Evolutionary conservation across 2,888 invertebrate species (phyloP).

Genomic region (Rotaria magnacalcarata): DNA sequence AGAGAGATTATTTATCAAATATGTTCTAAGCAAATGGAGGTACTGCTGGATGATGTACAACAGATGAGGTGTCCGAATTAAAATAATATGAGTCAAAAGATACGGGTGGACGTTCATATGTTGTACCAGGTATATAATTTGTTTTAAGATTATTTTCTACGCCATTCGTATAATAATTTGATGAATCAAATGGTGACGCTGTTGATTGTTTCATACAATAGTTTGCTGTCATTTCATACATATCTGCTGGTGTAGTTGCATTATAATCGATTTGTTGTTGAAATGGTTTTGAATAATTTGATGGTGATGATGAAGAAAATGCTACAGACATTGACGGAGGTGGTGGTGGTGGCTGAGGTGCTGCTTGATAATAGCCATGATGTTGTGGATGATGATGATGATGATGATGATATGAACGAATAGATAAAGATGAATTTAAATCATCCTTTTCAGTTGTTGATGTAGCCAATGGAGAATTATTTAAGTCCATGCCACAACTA

Average conservation of each 20-base stretch:
- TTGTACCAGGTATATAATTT: not conserved
- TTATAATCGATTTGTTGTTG: constrained; percentile 16
- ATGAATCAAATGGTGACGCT: not conserved
- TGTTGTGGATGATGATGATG: constrained; percentile 33
- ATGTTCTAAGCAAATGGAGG: constrained; percentile 16
- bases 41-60: not conserved
- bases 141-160: not conserved
- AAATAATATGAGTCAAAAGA: constrained; percentile 6
- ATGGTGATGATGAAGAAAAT: constrained; percentile 3
- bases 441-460: constrained; percentile 23
- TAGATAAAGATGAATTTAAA: not conserved
- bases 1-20: not conserved
- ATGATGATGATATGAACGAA: constrained; percentile 11
- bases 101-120: not conserved
- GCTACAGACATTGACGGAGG: not conserved
- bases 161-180: not conserved
- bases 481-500: not conserved
- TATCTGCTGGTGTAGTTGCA: not conserved
- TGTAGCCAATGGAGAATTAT: constrained; percentile 30
- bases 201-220: constrained; percentile 6
- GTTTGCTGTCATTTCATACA: constrained; percentile 8
- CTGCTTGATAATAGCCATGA: constrained; percentile 2
- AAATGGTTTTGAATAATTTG: constrained; percentile 5
- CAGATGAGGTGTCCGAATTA: not conserved
- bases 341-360: not conserved